A percentile compares a stretch with the other conserved stretches of the same genome.
These are phyloP conservation scores for Halesus radiatus DNA, from an alignment of 1,140 invertebrate genomes.

Conservation along the genomic window DNA sequence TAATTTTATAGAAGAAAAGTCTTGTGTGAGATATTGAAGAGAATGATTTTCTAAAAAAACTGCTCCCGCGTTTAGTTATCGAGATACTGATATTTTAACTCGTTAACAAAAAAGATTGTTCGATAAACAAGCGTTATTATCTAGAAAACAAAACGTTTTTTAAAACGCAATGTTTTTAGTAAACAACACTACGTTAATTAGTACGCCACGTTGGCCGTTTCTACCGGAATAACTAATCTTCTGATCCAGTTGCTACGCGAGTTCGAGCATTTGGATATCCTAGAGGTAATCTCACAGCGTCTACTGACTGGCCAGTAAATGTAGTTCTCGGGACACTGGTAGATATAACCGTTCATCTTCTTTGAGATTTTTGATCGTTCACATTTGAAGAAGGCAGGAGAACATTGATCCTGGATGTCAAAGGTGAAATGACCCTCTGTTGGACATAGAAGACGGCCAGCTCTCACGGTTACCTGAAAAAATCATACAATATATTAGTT, in stretches of 20 bases:
- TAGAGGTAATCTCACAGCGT: constrained; percentile 77
- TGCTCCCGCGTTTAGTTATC: no score
- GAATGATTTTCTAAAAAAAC: no score
- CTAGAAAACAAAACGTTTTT: no score
- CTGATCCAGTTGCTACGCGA: constrained; percentile 62
- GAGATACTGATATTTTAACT: no score
- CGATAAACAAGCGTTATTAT: no score
- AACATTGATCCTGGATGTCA: constrained; percentile 75
- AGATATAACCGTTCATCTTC: constrained; percentile 78
- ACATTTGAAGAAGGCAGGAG: constrained; percentile 83
- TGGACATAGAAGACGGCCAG: constrained; percentile 74
- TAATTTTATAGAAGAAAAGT: no score
- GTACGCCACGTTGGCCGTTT: constrained; percentile 67
- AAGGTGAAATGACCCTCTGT: constrained; percentile 78
- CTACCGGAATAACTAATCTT: constrained; percentile 70
- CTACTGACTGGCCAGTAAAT: constrained; percentile 83
- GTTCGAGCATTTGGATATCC: constrained; percentile 73
- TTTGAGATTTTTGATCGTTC: constrained; percentile 65
- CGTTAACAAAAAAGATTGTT: no score
- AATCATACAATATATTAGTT: constrained; percentile 47
- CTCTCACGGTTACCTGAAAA: constrained; percentile 75
- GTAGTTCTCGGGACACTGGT: constrained; percentile 82
- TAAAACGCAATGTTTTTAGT: no score
- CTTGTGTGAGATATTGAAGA: no score
- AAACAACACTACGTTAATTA: background rate